A percentile compares a stretch with the other conserved stretches of the same genome.
Conservation (phyloP, 1,140 invertebrate species). For the Aphelinus certus region DNA sequence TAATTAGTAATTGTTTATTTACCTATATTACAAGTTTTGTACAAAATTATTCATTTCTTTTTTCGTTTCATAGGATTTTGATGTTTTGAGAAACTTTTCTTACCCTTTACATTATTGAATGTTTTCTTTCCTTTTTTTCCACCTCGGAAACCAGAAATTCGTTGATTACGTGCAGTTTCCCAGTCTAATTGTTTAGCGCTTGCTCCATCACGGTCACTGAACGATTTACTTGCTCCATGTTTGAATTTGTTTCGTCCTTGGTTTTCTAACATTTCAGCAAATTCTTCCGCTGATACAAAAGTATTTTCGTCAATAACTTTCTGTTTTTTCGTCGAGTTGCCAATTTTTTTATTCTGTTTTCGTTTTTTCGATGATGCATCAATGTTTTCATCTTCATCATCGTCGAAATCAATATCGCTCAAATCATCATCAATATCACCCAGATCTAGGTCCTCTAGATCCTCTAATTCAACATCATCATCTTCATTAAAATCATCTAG, state of each 20-base stretch:
- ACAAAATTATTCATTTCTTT: conserved; percentile 18
- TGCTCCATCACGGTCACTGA: conserved; percentile 74
- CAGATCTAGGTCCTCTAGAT: conserved; percentile 51
- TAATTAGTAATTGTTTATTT: background rate
- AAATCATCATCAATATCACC: conserved; percentile 49
- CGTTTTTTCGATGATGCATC: conserved; percentile 23
- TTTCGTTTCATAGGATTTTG: conserved; percentile 6
- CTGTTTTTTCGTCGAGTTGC: conserved; percentile 31
- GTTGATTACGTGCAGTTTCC: conserved; percentile 69
- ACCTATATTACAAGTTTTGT: background rate
- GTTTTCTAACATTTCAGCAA: conserved; percentile 76
- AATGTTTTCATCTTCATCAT: conserved; percentile 41
- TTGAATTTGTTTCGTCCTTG: conserved; percentile 70
- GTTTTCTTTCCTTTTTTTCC: conserved; percentile 44
- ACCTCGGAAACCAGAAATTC: conserved; percentile 44
- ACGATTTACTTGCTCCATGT: conserved; percentile 71
- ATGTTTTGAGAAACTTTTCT: conserved; percentile 20
- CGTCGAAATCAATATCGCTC: conserved; percentile 50
- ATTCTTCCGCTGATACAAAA: conserved; percentile 80
- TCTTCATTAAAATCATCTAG: conserved; percentile 48
- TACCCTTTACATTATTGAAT: conserved; percentile 2
- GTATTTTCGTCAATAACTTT: conserved; percentile 53
- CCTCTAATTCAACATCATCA: conserved; percentile 52
- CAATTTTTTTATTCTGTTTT: conserved; percentile 34
- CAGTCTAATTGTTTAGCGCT: conserved; percentile 74